These are phyloP conservation scores for Magallana nippona DNA, from an alignment of 2,888 invertebrate species.

Conservation along the genomic window DNA sequence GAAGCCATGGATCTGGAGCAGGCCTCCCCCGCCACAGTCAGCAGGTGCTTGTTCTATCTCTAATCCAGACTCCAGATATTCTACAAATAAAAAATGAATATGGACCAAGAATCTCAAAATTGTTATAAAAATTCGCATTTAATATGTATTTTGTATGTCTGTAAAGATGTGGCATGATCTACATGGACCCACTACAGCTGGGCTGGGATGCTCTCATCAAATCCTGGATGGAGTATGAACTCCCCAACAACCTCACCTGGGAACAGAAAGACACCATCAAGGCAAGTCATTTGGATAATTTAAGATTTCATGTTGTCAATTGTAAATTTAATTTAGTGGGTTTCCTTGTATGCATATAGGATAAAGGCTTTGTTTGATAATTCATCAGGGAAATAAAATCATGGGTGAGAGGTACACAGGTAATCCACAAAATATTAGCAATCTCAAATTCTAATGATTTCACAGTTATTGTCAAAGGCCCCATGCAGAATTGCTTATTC, in stretches of 20 bases:
- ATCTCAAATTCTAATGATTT: too few relatives aligned
- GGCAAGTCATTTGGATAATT: constrained; percentile 54
- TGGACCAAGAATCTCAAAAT: too few relatives aligned
- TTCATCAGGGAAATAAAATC: too few relatives aligned
- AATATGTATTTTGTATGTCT: neutral
- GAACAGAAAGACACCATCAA: constrained; percentile 74
- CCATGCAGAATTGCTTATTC: too few relatives aligned
- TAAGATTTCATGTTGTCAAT: too few relatives aligned
- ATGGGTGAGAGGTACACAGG: too few relatives aligned
- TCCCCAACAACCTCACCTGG: constrained; percentile 73
- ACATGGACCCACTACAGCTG: constrained; percentile 79
- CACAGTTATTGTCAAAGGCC: too few relatives aligned
- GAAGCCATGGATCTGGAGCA: constrained; percentile 79
- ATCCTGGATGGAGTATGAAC: constrained; percentile 74
- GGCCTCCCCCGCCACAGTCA: constrained; percentile 80
- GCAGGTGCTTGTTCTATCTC: constrained; percentile 65
- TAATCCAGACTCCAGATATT: neutral
- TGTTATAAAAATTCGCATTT: neutral
- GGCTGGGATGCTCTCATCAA: constrained; percentile 77
- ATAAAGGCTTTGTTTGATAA: too few relatives aligned
- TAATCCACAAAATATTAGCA: too few relatives aligned
- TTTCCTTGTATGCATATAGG: too few relatives aligned
- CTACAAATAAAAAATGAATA: too few relatives aligned
- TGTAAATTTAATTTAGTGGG: too few relatives aligned
- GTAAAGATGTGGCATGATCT: constrained; percentile 80